These are phyloP conservation scores for Coelogynopora nodosa DNA, from an alignment of 2,888 invertebrate genomes.

Conservation along the genomic window DNA sequence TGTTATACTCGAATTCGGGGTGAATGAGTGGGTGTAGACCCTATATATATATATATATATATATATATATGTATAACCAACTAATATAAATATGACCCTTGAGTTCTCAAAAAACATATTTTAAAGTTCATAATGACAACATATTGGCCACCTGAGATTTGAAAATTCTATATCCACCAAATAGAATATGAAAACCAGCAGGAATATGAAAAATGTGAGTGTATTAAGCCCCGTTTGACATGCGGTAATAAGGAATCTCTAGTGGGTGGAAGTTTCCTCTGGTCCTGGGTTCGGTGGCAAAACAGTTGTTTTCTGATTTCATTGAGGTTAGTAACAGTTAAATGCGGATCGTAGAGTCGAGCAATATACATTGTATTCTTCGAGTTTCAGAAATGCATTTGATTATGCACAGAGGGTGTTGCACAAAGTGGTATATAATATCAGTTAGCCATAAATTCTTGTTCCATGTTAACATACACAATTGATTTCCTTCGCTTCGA, in stretches of 20 bases:
- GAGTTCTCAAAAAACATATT: too few species aligned
- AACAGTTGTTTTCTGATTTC: constrained; percentile 9
- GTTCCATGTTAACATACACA: constrained; percentile 28
- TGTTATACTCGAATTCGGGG: too few species aligned
- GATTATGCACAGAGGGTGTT: background rate
- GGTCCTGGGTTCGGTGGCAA: background rate
- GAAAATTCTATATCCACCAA: too few species aligned
- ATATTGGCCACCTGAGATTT: too few species aligned
- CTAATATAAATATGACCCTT: too few species aligned
- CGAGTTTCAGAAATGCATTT: constrained; percentile 21
- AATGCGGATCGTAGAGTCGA: constrained; percentile 15
- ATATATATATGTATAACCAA: too few species aligned
- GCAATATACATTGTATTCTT: constrained; percentile 1
- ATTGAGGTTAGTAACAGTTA: constrained; percentile 19
- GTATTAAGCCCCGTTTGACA: background rate
- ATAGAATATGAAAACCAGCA: too few species aligned
- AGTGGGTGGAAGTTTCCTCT: background rate
- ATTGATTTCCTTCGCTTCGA: background rate
- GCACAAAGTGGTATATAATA: background rate
- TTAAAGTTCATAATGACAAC: too few species aligned
- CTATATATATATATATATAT: too few species aligned
- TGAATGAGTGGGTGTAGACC: too few species aligned
- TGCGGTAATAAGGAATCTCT: background rate
- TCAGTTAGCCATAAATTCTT: constrained; percentile 26
- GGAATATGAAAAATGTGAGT: too few species aligned